Conservation (phyloP, 2,113 vertebrate species). For the human region GRCh38 chr13:64297001-64297500, state of each 20-base stretch:
- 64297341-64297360: constrained; percentile 81
- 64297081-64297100: neutral
- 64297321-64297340: constrained; percentile 81
- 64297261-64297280: constrained; percentile 71
- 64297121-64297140: neutral
- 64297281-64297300: constrained; percentile 81
- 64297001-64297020: neutral
- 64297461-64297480: constrained; percentile 65
- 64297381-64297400: constrained; percentile 63
- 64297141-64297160: constrained; percentile 35
- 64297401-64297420: constrained; percentile 67
- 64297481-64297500: constrained; percentile 54
- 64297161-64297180: neutral
- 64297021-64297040: neutral
- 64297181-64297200: constrained; percentile 65
- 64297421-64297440: constrained; percentile 72
- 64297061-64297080: neutral
- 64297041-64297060: neutral
- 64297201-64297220: constrained; percentile 74
- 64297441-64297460: constrained; percentile 53
- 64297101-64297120: neutral
- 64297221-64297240: constrained; percentile 76
- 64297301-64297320: constrained; percentile 77
- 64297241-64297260: constrained; percentile 72
- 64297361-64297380: constrained; percentile 76